Evolutionary conservation across 2,888 invertebrate genomes (phyloP), one percentile per base, ranked within the genome.

Genomic region (Phortica okadai): DNA sequence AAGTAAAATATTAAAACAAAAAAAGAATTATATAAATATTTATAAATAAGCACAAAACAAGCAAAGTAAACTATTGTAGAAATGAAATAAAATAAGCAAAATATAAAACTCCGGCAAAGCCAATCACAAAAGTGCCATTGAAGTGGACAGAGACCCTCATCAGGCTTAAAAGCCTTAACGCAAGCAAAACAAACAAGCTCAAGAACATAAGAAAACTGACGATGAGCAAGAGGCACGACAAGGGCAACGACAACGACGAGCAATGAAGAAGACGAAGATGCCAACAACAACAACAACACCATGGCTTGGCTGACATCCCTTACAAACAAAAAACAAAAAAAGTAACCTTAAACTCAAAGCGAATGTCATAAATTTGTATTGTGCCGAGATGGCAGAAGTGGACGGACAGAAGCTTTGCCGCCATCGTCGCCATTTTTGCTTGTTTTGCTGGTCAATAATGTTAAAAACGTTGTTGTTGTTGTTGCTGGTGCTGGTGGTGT

Each of bases 351-450:
- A 10, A 16, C 59, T 21, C 59, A 33, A 33, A 8, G 14, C 6
- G 14, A 64, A 41, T 33, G 41, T 64, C 64, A 41, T 64, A 64
- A 64, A 64, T 64, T 64, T 64, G 11, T 8, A 33, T 64, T 64
- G 64, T 64, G 64, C 41, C 64, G 41, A 8, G 33, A 33, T 33
- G 33, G 33, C 33, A 5, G 1, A 33, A 33, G 33, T 33, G 33
- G 33, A 33, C 33, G 4, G 33, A 33, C 21, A 33, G 33, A 5
- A 33, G 33, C 33, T 33, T 33, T 33, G 33, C 33, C 33, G 33
- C 33, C 1, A 33, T 33, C 33, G 33, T 33, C 33, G 33, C 33
- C 33, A 33, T 33, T 33, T 33, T 33, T 33, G 33, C 33, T 5
- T 33, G 33, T 5, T 33, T 33, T 33, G 54, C 54, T n/a, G 54